Base-by-base conservation (phyloP, 2,113 vertebrate species). In the Mesitornis unicolor region DNA sequence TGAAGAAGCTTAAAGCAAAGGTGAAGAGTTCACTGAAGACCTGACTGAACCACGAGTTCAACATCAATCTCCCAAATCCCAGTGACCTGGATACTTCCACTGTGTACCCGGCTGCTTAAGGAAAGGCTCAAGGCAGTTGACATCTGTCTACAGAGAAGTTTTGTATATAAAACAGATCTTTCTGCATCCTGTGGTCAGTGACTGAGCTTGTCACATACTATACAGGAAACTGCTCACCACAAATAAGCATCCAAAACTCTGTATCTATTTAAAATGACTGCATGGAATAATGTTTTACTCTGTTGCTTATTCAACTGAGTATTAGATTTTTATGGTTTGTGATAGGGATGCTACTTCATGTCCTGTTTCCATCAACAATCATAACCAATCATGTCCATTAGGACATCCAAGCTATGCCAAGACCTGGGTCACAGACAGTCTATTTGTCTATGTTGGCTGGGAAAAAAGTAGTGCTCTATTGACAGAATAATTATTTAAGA, bases 301-400 rank as follows among this genome's bases (percentile, higher is more conserved):
- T 74, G 36, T 50, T 93, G 6, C 54, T 84, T 91, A 26, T 80
- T 80, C 59, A 74, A n/a, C 35, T 74, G 59, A 93, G 45, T 42
- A 89, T 64, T 29, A 87, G 64, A 94, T 75, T 64, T 78, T 87
- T 59, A 92, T 51, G 40, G 51, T 33, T 92, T 84, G 24, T 95
- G 89, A 95, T 75, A 70, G 48, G 53, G 56, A 89, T 92, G 60
- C 47, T 86, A 17, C 64, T 75, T 68, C 60, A 71, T 75, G 69
- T 92, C 91, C 76, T 92, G 64, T 90, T 95, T 90, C 83, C 80
- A 89, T 92, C 91, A 95, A 74, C 22, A 91, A 43, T 35, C 86
- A 75, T 92, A n/a, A n/a, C n/a, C n/a, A n/a, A n/a, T n/a, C n/a
- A n/a, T n/a, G n/a, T 42, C 40, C 0, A 4, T 38, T 45, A 59